A percentile compares a stretch with the other conserved stretches of the same genome.
Conservation (phyloP, 1,140 invertebrate species). For the Monomorium pharaonis region DNA sequence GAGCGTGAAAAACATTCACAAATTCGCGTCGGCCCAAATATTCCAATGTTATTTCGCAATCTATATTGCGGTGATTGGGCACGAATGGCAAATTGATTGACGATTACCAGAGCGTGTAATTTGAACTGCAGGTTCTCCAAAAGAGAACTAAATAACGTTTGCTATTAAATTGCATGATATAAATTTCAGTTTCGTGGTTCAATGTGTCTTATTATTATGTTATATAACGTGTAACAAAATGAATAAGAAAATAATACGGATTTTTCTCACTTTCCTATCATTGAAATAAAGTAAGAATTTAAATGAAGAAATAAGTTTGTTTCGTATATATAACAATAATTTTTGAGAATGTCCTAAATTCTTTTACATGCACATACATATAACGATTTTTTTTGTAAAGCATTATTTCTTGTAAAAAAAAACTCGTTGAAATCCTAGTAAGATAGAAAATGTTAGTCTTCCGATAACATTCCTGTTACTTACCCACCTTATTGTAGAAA, state of each 20-base stretch:
- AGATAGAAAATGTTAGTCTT: background rate
- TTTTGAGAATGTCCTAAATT: background rate
- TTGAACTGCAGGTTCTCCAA: conserved; percentile 61
- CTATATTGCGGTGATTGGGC: conserved; percentile 69
- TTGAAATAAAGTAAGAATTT: background rate
- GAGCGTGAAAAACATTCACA: conserved; percentile 39
- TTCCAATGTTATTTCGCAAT: conserved; percentile 32
- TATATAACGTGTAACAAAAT: background rate
- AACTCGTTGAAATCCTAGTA: background rate
- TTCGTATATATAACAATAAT: background rate
- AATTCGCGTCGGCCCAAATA: conserved; percentile 30
- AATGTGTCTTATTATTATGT: conserved; percentile 35
- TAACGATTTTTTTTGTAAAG: background rate
- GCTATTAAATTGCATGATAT: background rate
- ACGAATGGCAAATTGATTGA: conserved; percentile 77
- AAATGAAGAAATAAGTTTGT: background rate
- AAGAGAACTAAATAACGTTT: conserved; percentile 52
- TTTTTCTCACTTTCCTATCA: background rate
- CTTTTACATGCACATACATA: background rate
- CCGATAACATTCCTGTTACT: background rate
- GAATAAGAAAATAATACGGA: background rate
- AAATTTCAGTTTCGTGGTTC: conserved; percentile 9
- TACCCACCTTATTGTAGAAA: background rate
- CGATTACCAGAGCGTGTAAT: conserved; percentile 72
- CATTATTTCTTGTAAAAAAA: background rate